Evolutionary conservation across 1,140 invertebrate species (phyloP).

Genomic region (Drosophila kepulauana): DNA sequence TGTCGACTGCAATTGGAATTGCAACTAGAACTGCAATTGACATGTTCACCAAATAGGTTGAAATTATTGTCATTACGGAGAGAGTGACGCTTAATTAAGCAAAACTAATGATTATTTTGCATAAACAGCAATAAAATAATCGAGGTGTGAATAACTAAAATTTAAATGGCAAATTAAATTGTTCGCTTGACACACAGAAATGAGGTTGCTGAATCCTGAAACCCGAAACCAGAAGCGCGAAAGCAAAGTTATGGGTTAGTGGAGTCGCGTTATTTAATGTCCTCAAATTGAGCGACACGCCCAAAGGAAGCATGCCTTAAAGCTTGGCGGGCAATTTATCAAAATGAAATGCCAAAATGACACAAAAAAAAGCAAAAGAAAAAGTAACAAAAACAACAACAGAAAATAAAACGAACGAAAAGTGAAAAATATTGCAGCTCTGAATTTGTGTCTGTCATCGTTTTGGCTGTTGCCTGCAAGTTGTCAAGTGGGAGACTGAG

Average conservation of each 20-base stretch:
- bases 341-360: slow-evolving; percentile 72
- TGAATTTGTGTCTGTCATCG: slow-evolving; percentile 68
- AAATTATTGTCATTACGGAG: slow-evolving; percentile 48
- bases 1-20: background rate
- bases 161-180: slow-evolving; percentile 25
- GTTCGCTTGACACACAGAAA: slow-evolving; percentile 31
- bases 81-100: slow-evolving; percentile 69
- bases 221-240: slow-evolving; percentile 1
- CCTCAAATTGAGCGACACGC: slow-evolving; percentile 46
- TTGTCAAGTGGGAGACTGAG: background rate
- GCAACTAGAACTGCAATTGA: slow-evolving; percentile 24
- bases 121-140: slow-evolving; percentile 69
- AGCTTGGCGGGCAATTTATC: slow-evolving; percentile 68
- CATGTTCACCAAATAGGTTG: slow-evolving; percentile 8
- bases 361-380: slow-evolving; percentile 22
- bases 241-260: slow-evolving; percentile 5
- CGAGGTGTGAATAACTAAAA: slow-evolving; percentile 14
- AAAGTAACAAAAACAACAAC: slow-evolving; percentile 7
- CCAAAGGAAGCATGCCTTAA: slow-evolving; percentile 34
- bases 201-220: slow-evolving; percentile 16
- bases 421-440: slow-evolving; percentile 74
- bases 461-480: slow-evolving; percentile 15
- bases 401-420: slow-evolving; percentile 52
- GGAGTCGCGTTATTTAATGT: slow-evolving; percentile 36
- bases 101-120: slow-evolving; percentile 70